Evolutionary conservation across 2,113 vertebrate species (phyloP).

Genomic region (Xerus inauris): DNA sequence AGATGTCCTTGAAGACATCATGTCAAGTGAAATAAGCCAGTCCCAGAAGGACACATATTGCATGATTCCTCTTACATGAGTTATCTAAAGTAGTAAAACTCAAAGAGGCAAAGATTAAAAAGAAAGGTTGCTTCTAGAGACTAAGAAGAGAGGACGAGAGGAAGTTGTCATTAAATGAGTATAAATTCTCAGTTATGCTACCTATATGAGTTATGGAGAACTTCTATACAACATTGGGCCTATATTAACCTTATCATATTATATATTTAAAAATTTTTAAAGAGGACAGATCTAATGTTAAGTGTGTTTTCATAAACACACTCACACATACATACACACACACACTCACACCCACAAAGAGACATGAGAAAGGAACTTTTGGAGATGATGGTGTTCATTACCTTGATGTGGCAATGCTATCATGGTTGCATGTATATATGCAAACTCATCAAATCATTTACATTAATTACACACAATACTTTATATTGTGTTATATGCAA

Average conservation of each 20-base stretch:
- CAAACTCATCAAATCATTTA: neutral
- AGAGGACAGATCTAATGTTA: neutral
- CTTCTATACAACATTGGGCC: neutral
- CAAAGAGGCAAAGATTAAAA: neutral
- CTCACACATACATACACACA: no score
- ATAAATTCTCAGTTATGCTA: neutral
- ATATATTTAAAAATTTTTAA: neutral
- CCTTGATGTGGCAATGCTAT: neutral
- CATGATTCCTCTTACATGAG: neutral
- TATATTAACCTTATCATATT: neutral
- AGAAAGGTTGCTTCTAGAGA: neutral
- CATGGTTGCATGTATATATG: neutral
- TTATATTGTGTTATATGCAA: no score
- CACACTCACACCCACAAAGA: neutral
- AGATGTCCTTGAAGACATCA: neutral
- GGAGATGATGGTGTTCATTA: neutral
- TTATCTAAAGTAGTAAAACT: neutral
- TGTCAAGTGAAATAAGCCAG: neutral
- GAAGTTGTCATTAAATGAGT: neutral
- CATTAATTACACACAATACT: neutral
- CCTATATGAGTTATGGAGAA: no score
- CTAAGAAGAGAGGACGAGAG: no score
- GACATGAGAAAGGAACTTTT: neutral
- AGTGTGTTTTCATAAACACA: neutral
- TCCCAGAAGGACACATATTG: neutral